Evolutionary conservation across 1,140 invertebrate species (phyloP).

Genomic region (Magallana gigas): DNA sequence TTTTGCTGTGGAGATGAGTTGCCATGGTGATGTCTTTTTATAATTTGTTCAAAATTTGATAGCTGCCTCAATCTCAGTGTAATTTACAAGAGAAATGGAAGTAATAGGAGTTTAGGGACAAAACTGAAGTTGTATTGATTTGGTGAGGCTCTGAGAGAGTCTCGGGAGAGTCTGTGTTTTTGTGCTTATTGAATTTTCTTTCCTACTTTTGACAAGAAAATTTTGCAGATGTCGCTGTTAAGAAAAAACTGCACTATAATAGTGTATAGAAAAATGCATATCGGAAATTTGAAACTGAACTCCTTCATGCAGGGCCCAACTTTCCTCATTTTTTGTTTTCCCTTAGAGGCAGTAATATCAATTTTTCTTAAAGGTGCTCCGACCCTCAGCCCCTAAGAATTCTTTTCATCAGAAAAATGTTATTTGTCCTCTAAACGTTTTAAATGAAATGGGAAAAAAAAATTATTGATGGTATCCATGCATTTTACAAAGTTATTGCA

Average conservation of each 20-base stretch:
- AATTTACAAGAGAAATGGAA: constrained; percentile 13
- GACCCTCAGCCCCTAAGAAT: no score
- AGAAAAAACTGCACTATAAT: background rate
- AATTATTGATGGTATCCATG: no score
- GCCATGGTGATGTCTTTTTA: constrained; percentile 1
- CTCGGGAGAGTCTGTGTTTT: background rate
- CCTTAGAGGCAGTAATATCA: no score
- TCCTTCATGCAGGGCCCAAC: no score
- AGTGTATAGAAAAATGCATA: background rate
- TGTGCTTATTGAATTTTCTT: constrained; percentile 33
- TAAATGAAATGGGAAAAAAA: no score
- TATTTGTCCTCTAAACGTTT: no score
- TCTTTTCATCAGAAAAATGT: no score
- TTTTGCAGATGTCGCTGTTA: background rate
- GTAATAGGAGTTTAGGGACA: background rate
- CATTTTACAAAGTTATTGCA: no score
- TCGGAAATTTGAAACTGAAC: background rate
- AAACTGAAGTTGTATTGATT: constrained; percentile 15
- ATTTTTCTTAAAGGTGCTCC: no score
- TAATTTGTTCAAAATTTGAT: constrained; percentile 25
- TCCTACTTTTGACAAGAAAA: constrained; percentile 1
- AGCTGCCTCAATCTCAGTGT: background rate
- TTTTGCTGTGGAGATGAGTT: constrained; percentile 1
- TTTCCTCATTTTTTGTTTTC: no score
- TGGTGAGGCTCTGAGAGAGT: background rate